A percentile compares a stretch with the other conserved stretches of the same genome.
These are phyloP conservation scores for Bothrops jararaca DNA, from an alignment of 2,113 vertebrate genomes.

Conservation along the genomic window DNA sequence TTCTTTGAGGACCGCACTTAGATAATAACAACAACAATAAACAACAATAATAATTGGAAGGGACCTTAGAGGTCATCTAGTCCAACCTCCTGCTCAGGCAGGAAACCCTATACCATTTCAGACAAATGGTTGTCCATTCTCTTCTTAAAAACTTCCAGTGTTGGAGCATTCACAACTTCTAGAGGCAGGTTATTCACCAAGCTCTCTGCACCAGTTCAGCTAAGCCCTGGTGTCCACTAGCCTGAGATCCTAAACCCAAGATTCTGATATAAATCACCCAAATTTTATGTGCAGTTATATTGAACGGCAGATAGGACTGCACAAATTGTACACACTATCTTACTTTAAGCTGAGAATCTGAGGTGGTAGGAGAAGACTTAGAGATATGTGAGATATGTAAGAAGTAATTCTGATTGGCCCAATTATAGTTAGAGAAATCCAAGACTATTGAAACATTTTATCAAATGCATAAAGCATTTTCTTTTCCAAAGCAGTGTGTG, in stretches of 20 bases:
- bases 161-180: no score
- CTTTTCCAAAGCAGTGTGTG: not conserved
- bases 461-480: not conserved
- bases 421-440: not conserved
- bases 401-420: not conserved
- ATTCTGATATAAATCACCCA: not conserved
- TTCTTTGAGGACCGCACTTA: not conserved
- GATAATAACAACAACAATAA: not conserved
- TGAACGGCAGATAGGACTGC: not conserved
- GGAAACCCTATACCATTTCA: no score
- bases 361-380: not conserved
- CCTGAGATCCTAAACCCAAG: not conserved
- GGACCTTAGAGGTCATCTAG: no score
- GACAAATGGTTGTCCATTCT: no score
- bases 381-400: not conserved
- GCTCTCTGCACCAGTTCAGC: not conserved
- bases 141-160: no score
- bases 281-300: not conserved
- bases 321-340: not conserved
- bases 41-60: no score
- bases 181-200: not conserved
- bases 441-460: not conserved
- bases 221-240: not conserved
- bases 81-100: no score
- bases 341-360: not conserved